Percentiles rank a stretch among this genome's conserved stretches.
Conservation (phyloP, 2,113 vertebrate species). For the Mixornis gularis region DNA sequence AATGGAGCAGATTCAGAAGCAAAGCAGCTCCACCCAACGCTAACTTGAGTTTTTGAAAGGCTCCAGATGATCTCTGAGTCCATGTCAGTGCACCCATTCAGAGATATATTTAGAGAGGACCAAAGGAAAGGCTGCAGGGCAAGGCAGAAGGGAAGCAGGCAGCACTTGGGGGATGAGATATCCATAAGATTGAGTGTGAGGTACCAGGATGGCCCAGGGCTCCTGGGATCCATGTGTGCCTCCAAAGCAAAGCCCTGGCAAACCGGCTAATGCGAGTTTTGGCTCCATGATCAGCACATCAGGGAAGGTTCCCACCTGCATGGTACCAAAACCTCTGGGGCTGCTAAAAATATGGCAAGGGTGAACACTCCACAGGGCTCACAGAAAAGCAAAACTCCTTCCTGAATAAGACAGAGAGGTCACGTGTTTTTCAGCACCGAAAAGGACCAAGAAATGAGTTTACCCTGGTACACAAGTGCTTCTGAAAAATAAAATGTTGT, state of each 20-base stretch:
- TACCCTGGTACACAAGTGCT: not conserved
- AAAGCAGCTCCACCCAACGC: not conserved
- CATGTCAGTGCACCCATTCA: fast-evolving
- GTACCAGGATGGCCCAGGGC: not conserved
- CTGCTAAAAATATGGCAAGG: not conserved
- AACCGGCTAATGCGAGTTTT: not conserved
- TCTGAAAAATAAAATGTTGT: not conserved
- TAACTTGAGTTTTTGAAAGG: not conserved
- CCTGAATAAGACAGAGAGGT: not conserved
- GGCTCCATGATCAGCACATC: not conserved
- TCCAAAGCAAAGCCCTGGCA: not conserved
- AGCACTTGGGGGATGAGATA: not conserved
- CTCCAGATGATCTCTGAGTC: not conserved
- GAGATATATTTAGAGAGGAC: not conserved
- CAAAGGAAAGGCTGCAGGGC: not conserved
- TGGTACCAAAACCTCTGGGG: not conserved
- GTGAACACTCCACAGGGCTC: not conserved
- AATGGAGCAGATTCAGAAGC: not conserved
- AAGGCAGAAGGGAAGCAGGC: not conserved
- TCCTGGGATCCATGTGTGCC: not conserved
- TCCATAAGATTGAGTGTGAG: not conserved
- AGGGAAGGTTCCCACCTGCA: not conserved
- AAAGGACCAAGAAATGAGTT: not conserved
- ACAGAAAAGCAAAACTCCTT: not conserved
- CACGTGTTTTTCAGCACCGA: not conserved